These are phyloP conservation scores for Axea sp. DNA, from an alignment of 2,888 invertebrate genomes.

Conservation along the genomic window DNA sequence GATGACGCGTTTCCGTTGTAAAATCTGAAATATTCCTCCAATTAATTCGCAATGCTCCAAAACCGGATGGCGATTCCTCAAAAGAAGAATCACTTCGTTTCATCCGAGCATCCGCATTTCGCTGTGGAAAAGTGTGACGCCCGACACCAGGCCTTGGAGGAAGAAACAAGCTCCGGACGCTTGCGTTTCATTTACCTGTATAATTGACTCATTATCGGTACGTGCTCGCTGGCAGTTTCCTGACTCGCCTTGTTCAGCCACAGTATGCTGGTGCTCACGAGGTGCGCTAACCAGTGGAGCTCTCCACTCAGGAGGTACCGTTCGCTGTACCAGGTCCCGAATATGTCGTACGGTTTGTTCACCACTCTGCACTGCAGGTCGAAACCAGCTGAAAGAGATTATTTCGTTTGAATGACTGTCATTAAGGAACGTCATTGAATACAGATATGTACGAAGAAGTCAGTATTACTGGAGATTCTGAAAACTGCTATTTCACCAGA, in stretches of 20 bases:
- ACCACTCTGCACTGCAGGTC: slow-evolving; percentile 86
- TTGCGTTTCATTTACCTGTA: slow-evolving; percentile 80
- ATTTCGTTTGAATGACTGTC: too few species aligned
- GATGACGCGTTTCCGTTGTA: slow-evolving; percentile 90
- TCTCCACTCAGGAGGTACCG: slow-evolving; percentile 89
- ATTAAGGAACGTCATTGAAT: too few species aligned
- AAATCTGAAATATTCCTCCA: slow-evolving; percentile 78
- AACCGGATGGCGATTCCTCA: too few species aligned
- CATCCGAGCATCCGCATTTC: too few species aligned
- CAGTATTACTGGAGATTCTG: too few species aligned
- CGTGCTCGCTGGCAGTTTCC: slow-evolving; percentile 88
- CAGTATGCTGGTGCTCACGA: slow-evolving; percentile 86
- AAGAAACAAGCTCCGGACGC: too few species aligned
- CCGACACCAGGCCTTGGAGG: too few species aligned
- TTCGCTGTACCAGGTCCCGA: slow-evolving; percentile 94
- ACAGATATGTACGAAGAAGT: too few species aligned
- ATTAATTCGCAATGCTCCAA: too few species aligned
- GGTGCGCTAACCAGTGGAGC: slow-evolving; percentile 88
- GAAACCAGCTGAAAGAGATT: slow-evolving; percentile 82
- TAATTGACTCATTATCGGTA: slow-evolving; percentile 87
- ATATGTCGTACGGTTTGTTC: slow-evolving; percentile 92
- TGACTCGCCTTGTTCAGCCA: slow-evolving; percentile 92
- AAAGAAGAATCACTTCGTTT: too few species aligned
- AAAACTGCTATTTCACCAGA: slow-evolving; percentile 95
- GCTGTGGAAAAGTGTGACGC: too few species aligned